Base-by-base conservation (phyloP, 2,797 vertebrate species). In the Arctocebus calabarensis region DNA sequence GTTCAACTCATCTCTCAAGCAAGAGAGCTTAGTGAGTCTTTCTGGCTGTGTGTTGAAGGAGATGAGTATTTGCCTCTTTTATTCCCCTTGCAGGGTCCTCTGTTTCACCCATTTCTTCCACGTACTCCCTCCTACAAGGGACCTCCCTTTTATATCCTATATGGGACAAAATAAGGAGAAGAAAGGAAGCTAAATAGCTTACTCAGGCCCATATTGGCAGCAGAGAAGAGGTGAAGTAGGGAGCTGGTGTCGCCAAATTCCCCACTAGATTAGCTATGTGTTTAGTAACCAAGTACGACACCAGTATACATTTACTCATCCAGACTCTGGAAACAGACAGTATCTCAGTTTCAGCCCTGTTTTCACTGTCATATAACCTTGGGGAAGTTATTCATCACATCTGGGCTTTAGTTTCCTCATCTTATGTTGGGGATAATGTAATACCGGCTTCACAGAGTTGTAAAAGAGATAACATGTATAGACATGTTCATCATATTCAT, bases 21-120 rank as follows among this genome's bases (percentile, higher is more conserved):
- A 20, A 82, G 70, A 94, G 79, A 70, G 61, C 74, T 97, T 96
- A 90, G 23, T 64, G 34, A 40, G 43, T 40, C 29, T 88, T 94
- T 77, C 34, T 91, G 89, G 37, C 27, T 78, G 22, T 62, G 61
- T 92, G 19, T 37, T 82, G 37, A 55, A 86, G 45, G 45, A 32
- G 82, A 61, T 64, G 52, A 32, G 16, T 61, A 86, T 61, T 64
- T 93, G 78, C 29, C 14, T 82, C 25, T 77, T 89, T 79, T 77
- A 73, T 93, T 84, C 12, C 11, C 23, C 10, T 12, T 3, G 1
- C 62, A 70, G 25, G 43, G 59, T 22, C 48, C n/a, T 90, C n/a
- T 57, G 16, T 64, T 82, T 73, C 66, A 12, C 52, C 19, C 71
- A 1, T 90, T 88, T 96, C 40, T 96, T 84, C 71, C 29, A 74